Evolutionary conservation across 1,140 invertebrate genomes (phyloP).

Genomic region (Potamilus streckersoni): DNA sequence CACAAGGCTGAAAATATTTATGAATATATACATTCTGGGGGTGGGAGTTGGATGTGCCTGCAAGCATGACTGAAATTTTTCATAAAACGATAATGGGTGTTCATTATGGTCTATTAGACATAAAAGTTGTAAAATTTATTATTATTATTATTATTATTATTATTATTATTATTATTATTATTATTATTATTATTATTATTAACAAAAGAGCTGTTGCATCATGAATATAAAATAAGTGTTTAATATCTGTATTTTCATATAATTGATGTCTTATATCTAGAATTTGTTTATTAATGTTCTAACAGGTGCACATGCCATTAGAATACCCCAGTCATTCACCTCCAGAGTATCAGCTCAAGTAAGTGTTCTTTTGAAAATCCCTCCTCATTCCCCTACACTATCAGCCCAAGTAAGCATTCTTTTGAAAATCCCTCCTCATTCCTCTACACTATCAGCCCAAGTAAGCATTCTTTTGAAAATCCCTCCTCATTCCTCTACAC

Average conservation of each 20-base stretch:
- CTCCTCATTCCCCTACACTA: too few relatives aligned
- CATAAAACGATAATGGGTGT: neutral
- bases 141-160: too few relatives aligned
- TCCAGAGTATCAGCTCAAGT: conserved; percentile 76
- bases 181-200: neutral
- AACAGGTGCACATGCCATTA: conserved; percentile 74
- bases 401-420: too few relatives aligned
- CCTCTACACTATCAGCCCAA: too few relatives aligned
- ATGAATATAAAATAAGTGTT: neutral
- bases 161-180: neutral
- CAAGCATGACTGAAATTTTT: too few relatives aligned
- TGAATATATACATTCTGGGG: too few relatives aligned
- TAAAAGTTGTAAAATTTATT: neutral
- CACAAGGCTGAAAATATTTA: too few relatives aligned
- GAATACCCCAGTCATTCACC: conserved; percentile 77
- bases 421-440: too few relatives aligned
- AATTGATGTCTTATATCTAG: neutral
- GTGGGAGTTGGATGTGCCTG: too few relatives aligned
- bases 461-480: too few relatives aligned
- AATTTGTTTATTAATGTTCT: conserved; percentile 40
- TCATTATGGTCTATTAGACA: neutral
- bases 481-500: too few relatives aligned
- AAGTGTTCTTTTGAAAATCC: conserved; percentile 21
- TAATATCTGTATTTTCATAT: neutral
- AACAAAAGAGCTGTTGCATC: neutral